Percentiles rank a stretch among this genome's conserved stretches.
Conservation (phyloP, 2,888 invertebrate species). For the Odontocolon sp. region DNA sequence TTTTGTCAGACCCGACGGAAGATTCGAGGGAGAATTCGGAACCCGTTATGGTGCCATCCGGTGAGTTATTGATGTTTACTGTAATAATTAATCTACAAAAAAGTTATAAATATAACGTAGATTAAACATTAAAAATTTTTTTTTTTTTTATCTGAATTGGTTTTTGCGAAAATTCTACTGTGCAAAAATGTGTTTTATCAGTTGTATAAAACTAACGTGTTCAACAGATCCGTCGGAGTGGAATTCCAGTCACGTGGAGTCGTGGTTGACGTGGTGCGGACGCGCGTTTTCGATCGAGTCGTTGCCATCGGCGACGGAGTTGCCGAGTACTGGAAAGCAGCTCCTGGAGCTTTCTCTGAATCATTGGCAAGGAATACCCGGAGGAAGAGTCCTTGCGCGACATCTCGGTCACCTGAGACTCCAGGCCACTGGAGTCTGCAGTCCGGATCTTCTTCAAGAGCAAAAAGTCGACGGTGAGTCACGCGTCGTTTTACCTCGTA, state of each 20-base stretch:
- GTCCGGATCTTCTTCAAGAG: conserved; percentile 82
- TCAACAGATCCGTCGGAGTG: conserved; percentile 85
- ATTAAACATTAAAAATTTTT: neutral
- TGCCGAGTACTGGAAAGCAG: conserved; percentile 83
- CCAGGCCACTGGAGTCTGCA: conserved; percentile 84
- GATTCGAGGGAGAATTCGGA: conserved; percentile 70
- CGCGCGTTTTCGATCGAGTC: conserved; percentile 84
- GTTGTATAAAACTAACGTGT: conserved; percentile 5
- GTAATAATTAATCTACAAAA: neutral
- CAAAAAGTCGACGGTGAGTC: conserved; percentile 79
- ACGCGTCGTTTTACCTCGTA: conserved; percentile 8
- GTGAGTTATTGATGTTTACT: conserved; percentile 75
- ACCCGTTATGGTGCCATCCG: conserved; percentile 82
- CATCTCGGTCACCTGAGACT: conserved; percentile 85
- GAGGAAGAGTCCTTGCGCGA: conserved; percentile 83
- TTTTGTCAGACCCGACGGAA: conserved; percentile 52
- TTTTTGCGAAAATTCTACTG: too few relatives aligned
- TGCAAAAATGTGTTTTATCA: too few relatives aligned
- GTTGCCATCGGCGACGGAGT: conserved; percentile 81
- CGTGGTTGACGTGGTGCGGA: conserved; percentile 85
- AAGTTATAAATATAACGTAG: neutral
- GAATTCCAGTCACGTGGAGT: conserved; percentile 83
- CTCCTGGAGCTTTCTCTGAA: conserved; percentile 84
- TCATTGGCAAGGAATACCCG: conserved; percentile 83
- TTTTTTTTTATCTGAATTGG: too few relatives aligned